These are phyloP conservation scores for Hylia prasina DNA, from an alignment of 2,113 vertebrate genomes.

Conservation along the genomic window DNA sequence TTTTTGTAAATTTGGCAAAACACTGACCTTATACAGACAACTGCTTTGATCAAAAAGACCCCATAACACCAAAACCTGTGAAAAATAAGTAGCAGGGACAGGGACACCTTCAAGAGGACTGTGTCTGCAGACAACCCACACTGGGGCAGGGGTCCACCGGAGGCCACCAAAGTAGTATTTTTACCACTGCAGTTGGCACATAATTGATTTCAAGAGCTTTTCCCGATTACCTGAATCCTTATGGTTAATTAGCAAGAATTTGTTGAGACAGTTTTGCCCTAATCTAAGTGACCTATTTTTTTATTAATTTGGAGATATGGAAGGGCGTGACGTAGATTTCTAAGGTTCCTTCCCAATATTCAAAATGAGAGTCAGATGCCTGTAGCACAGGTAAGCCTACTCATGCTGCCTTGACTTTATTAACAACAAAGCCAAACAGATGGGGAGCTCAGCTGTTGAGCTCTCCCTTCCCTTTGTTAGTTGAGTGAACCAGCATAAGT, in stretches of 20 bases:
- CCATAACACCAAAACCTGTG: neutral
- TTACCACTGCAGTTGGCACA: neutral
- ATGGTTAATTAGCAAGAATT: neutral
- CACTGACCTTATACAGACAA: neutral
- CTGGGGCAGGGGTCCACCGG: neutral
- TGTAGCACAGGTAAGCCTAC: neutral
- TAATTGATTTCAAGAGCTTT: neutral
- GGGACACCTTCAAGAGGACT: fast-evolving
- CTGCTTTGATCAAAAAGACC: neutral
- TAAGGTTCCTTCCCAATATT: neutral
- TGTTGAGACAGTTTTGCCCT: neutral
- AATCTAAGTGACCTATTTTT: neutral
- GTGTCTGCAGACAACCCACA: fast-evolving
- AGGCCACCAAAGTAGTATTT: neutral
- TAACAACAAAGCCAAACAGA: neutral
- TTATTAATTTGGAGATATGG: neutral
- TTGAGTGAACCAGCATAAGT: neutral
- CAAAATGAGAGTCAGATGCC: neutral
- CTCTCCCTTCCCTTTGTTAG: neutral
- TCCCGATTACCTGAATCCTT: neutral
- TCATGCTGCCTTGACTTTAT: neutral
- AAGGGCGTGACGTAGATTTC: neutral
- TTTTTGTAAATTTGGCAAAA: neutral
- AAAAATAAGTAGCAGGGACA: neutral
- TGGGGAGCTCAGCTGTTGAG: neutral